Evolutionary conservation across 2,888 invertebrate species (phyloP).

Genomic region (Diarsia mendica): DNA sequence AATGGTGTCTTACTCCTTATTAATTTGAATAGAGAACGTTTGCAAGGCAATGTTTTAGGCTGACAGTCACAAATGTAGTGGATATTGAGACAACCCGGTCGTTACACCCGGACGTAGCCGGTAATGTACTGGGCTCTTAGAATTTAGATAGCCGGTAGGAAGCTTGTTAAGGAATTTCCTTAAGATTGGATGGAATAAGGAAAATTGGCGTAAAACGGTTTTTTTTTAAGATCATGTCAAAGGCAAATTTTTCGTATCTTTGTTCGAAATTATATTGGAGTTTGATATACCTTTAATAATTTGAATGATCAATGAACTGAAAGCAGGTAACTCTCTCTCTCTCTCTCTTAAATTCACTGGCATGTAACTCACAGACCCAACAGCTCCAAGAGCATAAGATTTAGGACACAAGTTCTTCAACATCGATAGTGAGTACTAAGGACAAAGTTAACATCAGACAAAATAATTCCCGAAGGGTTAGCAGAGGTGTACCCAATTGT

Average conservation of each 20-base stretch:
- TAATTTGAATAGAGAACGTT: conserved; percentile 55
- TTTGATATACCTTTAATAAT: background rate
- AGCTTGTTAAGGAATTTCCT: conserved; percentile 14
- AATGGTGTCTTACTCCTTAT: conserved; percentile 32
- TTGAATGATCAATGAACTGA: background rate
- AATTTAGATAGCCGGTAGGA: conserved; percentile 31
- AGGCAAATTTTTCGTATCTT: background rate
- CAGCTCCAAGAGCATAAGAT: no score
- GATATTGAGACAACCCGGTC: conserved; percentile 18
- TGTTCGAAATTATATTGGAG: background rate
- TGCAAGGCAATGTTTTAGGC: conserved; percentile 36
- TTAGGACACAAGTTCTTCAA: no score
- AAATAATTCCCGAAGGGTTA: no score
- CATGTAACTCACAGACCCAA: no score
- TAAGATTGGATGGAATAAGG: conserved; percentile 27
- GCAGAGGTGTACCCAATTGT: no score
- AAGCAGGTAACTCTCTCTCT: no score
- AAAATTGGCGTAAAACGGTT: conserved; percentile 18
- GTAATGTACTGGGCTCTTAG: conserved; percentile 35
- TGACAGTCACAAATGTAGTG: conserved; percentile 42
- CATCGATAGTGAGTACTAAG: no score
- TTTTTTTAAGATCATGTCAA: background rate
- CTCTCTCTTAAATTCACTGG: no score
- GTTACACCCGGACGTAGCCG: background rate
- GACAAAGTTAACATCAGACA: no score